These are phyloP conservation scores for Cariama cristata DNA, from an alignment of 2,113 vertebrate species.

Conservation along the genomic window DNA sequence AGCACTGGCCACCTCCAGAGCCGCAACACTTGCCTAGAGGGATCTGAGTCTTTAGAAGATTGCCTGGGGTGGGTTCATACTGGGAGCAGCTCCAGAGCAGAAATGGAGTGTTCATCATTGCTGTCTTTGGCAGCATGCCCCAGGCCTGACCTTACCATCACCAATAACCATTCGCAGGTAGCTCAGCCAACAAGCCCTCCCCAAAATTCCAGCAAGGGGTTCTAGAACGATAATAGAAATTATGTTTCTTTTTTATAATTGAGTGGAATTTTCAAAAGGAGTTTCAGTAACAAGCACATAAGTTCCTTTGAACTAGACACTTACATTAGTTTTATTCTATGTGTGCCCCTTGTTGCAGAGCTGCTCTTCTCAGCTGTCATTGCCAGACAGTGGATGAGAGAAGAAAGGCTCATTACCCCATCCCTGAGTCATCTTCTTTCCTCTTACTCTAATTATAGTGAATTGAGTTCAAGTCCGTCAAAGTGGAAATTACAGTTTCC, in stretches of 20 bases:
- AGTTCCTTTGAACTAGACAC: neutral
- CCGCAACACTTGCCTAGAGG: neutral
- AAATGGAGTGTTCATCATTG: neutral
- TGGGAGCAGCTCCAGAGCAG: neutral
- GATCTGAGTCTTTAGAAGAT: neutral
- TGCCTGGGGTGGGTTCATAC: neutral
- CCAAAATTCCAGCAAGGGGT: neutral
- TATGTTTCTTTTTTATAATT: neutral
- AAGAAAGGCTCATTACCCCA: neutral
- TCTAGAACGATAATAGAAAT: neutral
- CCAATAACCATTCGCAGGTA: neutral
- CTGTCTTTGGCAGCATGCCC: neutral
- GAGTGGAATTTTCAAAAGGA: neutral
- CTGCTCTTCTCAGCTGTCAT: neutral
- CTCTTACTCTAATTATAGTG: neutral
- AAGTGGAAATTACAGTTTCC: constrained; percentile 26
- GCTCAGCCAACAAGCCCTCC: neutral
- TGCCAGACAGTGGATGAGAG: neutral
- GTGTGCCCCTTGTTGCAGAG: neutral
- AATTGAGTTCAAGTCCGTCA: neutral
- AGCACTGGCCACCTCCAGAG: neutral
- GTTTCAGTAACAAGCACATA: neutral
- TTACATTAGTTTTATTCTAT: neutral
- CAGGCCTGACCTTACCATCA: neutral
- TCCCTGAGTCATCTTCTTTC: neutral